phyloP scores from a whole-genome alignment of 2,797 vertebrate genomes.

The Sternotherus odoratus region DNA sequence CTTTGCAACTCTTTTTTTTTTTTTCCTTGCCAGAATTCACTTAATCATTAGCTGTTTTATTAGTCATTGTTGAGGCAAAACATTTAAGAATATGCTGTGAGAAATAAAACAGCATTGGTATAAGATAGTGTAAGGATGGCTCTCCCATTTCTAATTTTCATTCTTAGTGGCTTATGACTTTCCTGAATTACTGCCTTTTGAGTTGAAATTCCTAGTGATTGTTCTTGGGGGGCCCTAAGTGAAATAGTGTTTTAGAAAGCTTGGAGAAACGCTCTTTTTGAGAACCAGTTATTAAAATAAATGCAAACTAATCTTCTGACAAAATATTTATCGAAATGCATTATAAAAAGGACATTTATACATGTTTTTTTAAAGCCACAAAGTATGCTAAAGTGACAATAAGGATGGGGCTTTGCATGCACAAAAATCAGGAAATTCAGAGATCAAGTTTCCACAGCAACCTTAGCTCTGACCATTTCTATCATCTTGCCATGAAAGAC shows the following conservation, averaged over 20 bases:
- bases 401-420: neutral
- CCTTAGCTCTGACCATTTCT: neutral
- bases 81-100: neutral
- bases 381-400: neutral
- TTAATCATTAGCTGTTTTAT: neutral
- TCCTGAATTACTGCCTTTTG: accelerated
- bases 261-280: neutral
- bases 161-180: neutral
- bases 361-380: neutral
- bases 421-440: neutral
- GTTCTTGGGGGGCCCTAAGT: neutral
- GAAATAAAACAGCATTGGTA: neutral
- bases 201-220: neutral
- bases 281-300: neutral
- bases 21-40: neutral
- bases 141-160: neutral
- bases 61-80: neutral
- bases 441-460: neutral
- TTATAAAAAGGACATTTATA: neutral
- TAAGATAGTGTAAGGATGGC: neutral
- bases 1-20: neutral
- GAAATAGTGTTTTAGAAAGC: neutral
- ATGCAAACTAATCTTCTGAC: neutral
- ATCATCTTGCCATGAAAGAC: neutral
- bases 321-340: neutral